Evolutionary conservation across 2,888 invertebrate species (phyloP).

Genomic region (Caradrina kadenii): DNA sequence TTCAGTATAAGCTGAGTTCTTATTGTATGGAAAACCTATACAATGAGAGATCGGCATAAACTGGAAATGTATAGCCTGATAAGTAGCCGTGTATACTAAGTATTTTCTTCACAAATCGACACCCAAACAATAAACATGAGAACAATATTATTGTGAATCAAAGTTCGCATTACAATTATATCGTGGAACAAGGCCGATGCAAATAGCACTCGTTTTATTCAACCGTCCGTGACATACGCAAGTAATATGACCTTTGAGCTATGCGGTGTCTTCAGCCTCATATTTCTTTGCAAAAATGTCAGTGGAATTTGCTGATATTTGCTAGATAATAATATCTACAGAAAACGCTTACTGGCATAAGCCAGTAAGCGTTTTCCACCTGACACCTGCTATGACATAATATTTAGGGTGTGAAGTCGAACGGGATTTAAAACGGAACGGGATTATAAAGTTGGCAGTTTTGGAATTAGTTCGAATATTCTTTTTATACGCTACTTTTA

Average conservation of each 20-base stretch:
- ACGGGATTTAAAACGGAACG: background rate
- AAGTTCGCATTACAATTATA: constrained; percentile 38
- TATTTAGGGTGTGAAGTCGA: background rate
- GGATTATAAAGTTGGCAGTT: background rate
- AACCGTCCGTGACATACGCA: constrained; percentile 64
- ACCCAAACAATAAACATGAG: constrained; percentile 19
- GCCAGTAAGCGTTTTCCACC: constrained; percentile 5
- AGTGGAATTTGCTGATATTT: constrained; percentile 21
- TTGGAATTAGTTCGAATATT: background rate
- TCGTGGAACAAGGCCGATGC: constrained; percentile 34
- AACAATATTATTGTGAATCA: constrained; percentile 29
- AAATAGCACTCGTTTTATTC: constrained; percentile 38
- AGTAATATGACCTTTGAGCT: constrained; percentile 55
- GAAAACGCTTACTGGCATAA: too few relatives aligned
- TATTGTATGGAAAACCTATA: too few relatives aligned
- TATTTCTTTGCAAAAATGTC: constrained; percentile 33
- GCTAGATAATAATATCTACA: background rate
- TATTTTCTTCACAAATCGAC: constrained; percentile 3
- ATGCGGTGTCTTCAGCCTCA: constrained; percentile 41
- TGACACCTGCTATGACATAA: constrained; percentile 4
- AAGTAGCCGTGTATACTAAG: too few relatives aligned
- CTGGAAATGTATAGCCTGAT: too few relatives aligned
- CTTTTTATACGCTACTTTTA: too few relatives aligned
- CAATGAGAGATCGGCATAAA: too few relatives aligned
- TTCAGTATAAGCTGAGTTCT: too few relatives aligned